Conservation (phyloP, 1,140 invertebrate genomes). For the Dendrolimus kikuchii region DNA sequence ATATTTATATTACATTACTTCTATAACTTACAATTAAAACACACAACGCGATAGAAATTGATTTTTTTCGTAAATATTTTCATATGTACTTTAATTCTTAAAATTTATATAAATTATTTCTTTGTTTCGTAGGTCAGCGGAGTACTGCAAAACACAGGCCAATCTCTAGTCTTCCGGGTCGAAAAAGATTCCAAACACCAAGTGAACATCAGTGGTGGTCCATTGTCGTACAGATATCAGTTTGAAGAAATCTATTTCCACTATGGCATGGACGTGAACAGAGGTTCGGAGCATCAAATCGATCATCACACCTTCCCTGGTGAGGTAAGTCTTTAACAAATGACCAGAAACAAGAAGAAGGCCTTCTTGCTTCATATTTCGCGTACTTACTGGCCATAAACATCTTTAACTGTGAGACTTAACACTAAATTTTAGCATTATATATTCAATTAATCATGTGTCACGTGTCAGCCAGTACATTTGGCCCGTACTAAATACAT, state of each 20-base stretch:
- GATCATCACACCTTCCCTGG: slow-evolving; percentile 94
- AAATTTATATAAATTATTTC: not conserved
- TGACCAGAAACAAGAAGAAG: not conserved
- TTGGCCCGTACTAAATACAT: no score
- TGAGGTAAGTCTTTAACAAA: slow-evolving; percentile 79
- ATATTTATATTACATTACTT: no score
- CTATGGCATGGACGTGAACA: slow-evolving; percentile 88
- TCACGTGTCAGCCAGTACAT: no score
- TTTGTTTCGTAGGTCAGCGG: slow-evolving; percentile 82
- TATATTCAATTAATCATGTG: no score
- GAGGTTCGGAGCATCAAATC: slow-evolving; percentile 95
- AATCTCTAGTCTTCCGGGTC: slow-evolving; percentile 91
- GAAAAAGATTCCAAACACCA: slow-evolving; percentile 89
- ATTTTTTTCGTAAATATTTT: no score
- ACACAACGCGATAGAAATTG: no score
- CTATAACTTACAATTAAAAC: no score
- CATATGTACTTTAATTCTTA: no score
- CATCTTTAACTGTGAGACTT: not conserved
- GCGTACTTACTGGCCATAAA: not conserved
- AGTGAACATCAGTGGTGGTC: slow-evolving; percentile 95
- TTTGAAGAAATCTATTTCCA: slow-evolving; percentile 97
- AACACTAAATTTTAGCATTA: no score
- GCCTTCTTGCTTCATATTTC: not conserved
- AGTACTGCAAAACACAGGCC: slow-evolving; percentile 90
- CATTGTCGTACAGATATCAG: slow-evolving; percentile 94